Evolutionary conservation across 2,888 invertebrate genomes (phyloP).

Genomic region (Cinara cedri): DNA sequence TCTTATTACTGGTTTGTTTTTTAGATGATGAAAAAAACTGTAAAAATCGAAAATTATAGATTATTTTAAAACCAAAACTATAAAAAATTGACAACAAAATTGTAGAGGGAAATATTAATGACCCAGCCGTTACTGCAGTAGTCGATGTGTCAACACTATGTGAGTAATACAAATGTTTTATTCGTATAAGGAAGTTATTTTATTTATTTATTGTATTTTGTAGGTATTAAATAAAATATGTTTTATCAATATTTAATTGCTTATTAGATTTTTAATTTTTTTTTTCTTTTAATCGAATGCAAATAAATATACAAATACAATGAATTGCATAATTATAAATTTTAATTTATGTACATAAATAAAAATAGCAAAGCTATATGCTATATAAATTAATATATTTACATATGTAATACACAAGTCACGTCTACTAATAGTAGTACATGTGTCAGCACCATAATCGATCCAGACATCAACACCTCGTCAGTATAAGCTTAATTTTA

Average conservation of each 20-base stretch:
- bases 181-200: not conserved
- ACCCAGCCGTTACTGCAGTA: slow-evolving; percentile 9
- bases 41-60: slow-evolving; percentile 19
- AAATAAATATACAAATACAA: slow-evolving; percentile 22
- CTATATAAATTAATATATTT: slow-evolving; percentile 12
- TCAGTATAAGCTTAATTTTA: slow-evolving; percentile 10
- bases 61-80: slow-evolving; percentile 6
- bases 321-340: slow-evolving; percentile 13
- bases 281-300: no score
- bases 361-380: slow-evolving; percentile 4
- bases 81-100: not conserved
- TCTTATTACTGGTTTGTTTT: slow-evolving; percentile 1
- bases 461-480: slow-evolving; percentile 1
- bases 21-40: slow-evolving; percentile 25
- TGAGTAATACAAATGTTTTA: slow-evolving; percentile 5
- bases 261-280: slow-evolving; percentile 11
- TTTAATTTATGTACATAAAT: slow-evolving; percentile 9
- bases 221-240: not conserved
- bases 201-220: not conserved
- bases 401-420: slow-evolving; percentile 20
- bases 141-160: slow-evolving; percentile 16
- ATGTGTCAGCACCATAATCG: slow-evolving; percentile 8
- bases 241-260: not conserved
- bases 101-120: slow-evolving; percentile 14
- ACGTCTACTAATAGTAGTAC: slow-evolving; percentile 3